A percentile compares a stretch with the other conserved stretches of the same genome.
Evolutionary conservation across 2,888 invertebrate species (phyloP).

Genomic region (Philaethria dido): DNA sequence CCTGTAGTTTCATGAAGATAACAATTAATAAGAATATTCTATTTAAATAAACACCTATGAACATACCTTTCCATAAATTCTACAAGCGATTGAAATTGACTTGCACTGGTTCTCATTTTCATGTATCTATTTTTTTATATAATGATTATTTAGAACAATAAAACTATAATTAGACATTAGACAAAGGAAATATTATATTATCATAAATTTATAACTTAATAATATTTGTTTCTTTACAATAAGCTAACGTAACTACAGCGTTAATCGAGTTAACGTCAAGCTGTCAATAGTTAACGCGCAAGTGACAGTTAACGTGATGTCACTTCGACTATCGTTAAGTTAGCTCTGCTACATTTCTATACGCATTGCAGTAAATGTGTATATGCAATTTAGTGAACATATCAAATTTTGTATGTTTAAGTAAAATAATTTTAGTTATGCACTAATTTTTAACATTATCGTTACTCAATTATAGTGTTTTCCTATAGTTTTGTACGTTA

Average conservation of each 20-base stretch:
- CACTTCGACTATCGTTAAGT: constrained; percentile 27
- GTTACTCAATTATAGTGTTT: neutral
- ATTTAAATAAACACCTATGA: neutral
- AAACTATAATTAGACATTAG: neutral
- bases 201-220: neutral
- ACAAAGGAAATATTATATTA: neutral
- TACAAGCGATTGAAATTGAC: constrained; percentile 25
- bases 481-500: neutral
- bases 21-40: neutral
- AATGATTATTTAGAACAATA: neutral
- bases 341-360: constrained; percentile 2
- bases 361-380: constrained; percentile 2
- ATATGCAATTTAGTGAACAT: neutral
- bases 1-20: neutral
- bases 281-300: constrained; percentile 20
- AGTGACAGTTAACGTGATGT: constrained; percentile 20
- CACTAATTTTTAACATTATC: neutral
- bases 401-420: neutral
- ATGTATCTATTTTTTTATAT: neutral
- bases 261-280: constrained; percentile 20
- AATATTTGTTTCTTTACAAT: neutral
- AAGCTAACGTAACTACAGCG: constrained; percentile 19
- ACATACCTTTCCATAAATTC: constrained; percentile 27
- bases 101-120: constrained; percentile 30
- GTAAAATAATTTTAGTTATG: neutral